Percentiles rank a stretch among this genome's conserved stretches.
Conservation (phyloP, 92 coral and sea anemone genomes). For the Epizoanthus scotinus region DNA sequence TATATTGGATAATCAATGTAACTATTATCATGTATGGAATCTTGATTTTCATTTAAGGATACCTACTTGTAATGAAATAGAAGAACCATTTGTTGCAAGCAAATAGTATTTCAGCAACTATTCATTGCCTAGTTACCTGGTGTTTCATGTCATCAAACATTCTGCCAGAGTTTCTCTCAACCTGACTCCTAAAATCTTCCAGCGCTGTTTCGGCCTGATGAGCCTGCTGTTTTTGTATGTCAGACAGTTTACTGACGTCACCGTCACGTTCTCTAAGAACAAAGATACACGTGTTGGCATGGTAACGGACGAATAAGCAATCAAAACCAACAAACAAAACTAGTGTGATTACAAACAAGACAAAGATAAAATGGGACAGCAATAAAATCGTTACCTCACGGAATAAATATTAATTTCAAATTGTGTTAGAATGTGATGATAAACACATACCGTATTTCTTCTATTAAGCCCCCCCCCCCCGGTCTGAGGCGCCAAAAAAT, state of each 20-base stretch:
- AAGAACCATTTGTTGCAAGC: neutral
- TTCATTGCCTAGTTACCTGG: conserved; percentile 54
- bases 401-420: too few relatives aligned
- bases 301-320: neutral
- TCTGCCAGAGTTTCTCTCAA: conserved; percentile 86
- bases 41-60: neutral
- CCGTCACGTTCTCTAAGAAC: conserved; percentile 80
- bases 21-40: neutral
- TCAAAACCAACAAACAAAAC: neutral
- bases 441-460: too few relatives aligned
- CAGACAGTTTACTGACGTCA: conserved; percentile 69
- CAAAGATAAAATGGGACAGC: neutral
- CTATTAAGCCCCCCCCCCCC: too few relatives aligned
- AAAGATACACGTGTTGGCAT: neutral
- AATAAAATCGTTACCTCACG: too few relatives aligned
- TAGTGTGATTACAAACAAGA: neutral
- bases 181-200: conserved; percentile 87
- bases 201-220: conserved; percentile 90
- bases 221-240: conserved; percentile 79
- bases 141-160: conserved; percentile 93
- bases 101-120: neutral
- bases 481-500: too few relatives aligned
- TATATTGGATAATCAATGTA: too few relatives aligned
- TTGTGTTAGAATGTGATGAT: too few relatives aligned
- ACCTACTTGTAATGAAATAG: neutral